Conservation (phyloP, 2,888 invertebrate species). For the Bellardia pandia region DNA sequence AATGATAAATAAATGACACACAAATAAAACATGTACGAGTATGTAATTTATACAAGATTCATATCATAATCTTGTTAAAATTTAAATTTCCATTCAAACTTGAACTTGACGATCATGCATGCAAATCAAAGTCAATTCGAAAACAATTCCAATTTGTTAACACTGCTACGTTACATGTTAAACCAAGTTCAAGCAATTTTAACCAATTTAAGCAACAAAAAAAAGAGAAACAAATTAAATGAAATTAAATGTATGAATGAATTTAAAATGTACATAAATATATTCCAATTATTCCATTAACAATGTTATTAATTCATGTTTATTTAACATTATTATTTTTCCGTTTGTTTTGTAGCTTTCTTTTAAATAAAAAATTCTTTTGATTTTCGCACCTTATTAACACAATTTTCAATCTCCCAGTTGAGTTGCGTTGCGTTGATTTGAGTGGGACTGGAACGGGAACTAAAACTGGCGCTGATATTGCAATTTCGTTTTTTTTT, state of each 20-base stretch:
- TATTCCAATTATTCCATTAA: constrained; percentile 66
- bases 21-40: neutral
- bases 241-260: neutral
- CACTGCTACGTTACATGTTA: neutral
- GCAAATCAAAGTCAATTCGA: neutral
- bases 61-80: neutral
- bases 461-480: constrained; percentile 6
- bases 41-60: neutral
- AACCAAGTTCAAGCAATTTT: constrained; percentile 12
- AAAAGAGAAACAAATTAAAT: neutral
- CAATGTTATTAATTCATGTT: constrained; percentile 58
- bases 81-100: constrained; percentile 1
- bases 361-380: constrained; percentile 51
- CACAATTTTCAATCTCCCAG: constrained; percentile 65
- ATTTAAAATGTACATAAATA: constrained; percentile 5
- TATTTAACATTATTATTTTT: constrained; percentile 57
- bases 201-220: neutral
- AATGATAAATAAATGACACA: neutral
- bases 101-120: neutral
- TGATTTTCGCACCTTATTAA: constrained; percentile 74
- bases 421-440: constrained; percentile 5
- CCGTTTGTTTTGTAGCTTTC: constrained; percentile 64
- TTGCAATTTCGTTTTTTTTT: constrained; percentile 4
- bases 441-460: neutral
- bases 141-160: constrained; percentile 1